Evolutionary conservation across 2,113 vertebrate genomes (phyloP).

Genomic region (Lampris incognitus): DNA sequence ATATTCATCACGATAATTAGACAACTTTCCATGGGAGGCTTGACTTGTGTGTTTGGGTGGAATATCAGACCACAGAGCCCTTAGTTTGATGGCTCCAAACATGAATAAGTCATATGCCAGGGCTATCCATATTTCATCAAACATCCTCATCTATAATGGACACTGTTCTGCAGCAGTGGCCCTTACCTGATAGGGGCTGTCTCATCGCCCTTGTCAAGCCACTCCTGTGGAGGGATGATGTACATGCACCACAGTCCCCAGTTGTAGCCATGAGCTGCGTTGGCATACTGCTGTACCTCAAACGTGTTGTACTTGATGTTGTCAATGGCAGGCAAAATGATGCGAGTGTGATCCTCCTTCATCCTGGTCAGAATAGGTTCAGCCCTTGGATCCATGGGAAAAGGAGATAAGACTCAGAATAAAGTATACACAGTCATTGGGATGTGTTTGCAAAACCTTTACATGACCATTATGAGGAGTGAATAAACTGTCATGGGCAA

Average conservation of each 20-base stretch:
- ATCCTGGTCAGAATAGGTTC: conserved; percentile 92
- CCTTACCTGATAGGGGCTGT: conserved; percentile 96
- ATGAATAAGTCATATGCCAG: conserved; percentile 72
- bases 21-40: conserved; percentile 34
- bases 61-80: conserved; percentile 11
- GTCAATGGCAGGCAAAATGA: conserved; percentile 96
- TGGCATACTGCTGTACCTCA: conserved; percentile 97
- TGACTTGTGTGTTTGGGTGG: conserved; percentile 49
- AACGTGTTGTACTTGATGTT: conserved; percentile 98
- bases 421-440: neutral
- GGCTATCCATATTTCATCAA: conserved; percentile 78
- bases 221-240: conserved; percentile 95
- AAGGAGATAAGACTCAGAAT: conserved; percentile 22
- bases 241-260: conserved; percentile 99
- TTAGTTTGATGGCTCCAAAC: conserved; percentile 56
- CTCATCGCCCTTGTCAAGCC: conserved; percentile 96
- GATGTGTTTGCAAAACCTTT: neutral
- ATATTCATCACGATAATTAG: conserved; percentile 67
- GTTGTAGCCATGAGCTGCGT: conserved; percentile 96
- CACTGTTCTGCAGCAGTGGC: conserved; percentile 18
- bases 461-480: neutral
- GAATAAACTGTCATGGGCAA: neutral
- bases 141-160: conserved; percentile 75
- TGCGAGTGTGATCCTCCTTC: conserved; percentile 91
- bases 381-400: conserved; percentile 79